Evolutionary conservation across 2,888 invertebrate species (phyloP), one percentile per base, ranked within the genome.

Genomic region (Drosophila siamana): DNA sequence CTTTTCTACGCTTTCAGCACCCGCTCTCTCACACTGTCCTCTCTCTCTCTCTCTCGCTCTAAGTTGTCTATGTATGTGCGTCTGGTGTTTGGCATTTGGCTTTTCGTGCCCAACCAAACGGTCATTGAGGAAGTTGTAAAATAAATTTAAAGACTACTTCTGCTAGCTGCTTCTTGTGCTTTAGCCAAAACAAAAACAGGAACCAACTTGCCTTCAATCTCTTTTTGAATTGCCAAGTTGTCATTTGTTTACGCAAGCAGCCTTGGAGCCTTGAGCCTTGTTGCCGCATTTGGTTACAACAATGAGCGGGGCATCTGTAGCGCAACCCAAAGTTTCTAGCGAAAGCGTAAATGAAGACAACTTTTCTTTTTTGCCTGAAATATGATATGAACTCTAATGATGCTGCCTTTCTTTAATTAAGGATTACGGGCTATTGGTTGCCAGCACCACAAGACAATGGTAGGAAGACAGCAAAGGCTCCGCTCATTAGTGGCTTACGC

Each of bases 121-220:
- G 60, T 65, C 72, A 78, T 69, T 66, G 80, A 72, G 86, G 83
- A 82, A 85, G 86, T 76, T 74, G 79, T 83, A 69, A 86, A 80
- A 86, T 86, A 86, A 86, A 86, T 80, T 83, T 83, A 52, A 74
- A 60, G 69, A 69, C 69, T 67, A 22, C 68, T 48, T 24, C 30
- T 52, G 52, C 33, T 22, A 6, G n/a, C 59, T 65, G 16, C 19
- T 62, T 8, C 19, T 11, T 15, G 6, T 16, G 41, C 72, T 77
- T 66, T 51, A 69, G 38, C 24, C 43, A 54, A 44, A 69, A 61
- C 66, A 52, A 55, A 70, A 73, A 54, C 50, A 60, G 48, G 57
- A 78, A 69, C 40, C 41, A 15, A 56, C 44, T 44, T 55, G 63
- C 61, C 57, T 64, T 74, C 69, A 77, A 66, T 74, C 61, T 70